A percentile compares a stretch with the other conserved stretches of the same genome.
Evolutionary conservation across 1,140 invertebrate genomes (phyloP).

Genomic region (Argopecten irradians): DNA sequence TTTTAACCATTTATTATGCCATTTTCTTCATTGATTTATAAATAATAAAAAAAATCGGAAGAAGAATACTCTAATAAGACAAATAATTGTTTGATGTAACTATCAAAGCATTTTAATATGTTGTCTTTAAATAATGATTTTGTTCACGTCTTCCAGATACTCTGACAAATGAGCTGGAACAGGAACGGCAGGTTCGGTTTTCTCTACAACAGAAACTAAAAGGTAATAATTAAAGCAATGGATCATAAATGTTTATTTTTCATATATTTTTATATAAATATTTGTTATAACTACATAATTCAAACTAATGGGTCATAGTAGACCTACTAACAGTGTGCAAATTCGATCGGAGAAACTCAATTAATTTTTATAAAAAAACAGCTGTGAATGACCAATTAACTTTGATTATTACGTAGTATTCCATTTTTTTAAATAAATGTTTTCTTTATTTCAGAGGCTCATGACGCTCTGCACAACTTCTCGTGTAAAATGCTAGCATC

Average conservation of each 20-base stretch:
- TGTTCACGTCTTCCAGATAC: slow-evolving; percentile 70
- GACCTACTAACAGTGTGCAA: neutral
- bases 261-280: neutral
- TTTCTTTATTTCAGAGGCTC: slow-evolving; percentile 71
- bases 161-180: slow-evolving; percentile 73
- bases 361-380: neutral
- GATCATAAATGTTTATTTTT: neutral
- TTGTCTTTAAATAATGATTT: too few relatives aligned
- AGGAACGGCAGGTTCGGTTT: slow-evolving; percentile 74
- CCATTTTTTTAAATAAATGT: neutral
- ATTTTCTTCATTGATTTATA: too few relatives aligned
- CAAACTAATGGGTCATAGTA: neutral
- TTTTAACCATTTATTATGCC: too few relatives aligned
- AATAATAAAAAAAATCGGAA: too few relatives aligned
- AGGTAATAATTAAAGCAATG: slow-evolving; percentile 58
- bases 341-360: neutral
- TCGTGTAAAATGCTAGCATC: slow-evolving; percentile 76
- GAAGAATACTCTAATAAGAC: too few relatives aligned
- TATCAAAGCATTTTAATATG: too few relatives aligned
- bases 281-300: neutral
- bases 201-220: slow-evolving; percentile 76
- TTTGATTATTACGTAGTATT: neutral
- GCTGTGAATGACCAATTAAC: neutral
- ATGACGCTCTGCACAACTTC: slow-evolving; percentile 76
- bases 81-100: too few relatives aligned